Base-by-base conservation (phyloP, 2,113 vertebrate genomes). In the Mirza zaza region DNA sequence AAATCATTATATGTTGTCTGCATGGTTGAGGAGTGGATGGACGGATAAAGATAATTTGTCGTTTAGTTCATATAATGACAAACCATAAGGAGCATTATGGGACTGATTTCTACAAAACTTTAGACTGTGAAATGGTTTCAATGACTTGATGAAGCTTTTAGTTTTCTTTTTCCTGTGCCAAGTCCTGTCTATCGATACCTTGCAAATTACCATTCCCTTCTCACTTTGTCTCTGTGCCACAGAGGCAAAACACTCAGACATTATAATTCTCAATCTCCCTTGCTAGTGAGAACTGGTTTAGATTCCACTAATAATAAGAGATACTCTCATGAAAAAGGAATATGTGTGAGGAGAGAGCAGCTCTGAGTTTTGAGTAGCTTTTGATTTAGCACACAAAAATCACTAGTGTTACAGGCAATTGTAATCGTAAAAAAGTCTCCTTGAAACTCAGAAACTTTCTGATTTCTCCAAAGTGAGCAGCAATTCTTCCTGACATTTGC, bases 381-480 rank as follows among this genome's bases (percentile, higher is more conserved):
- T 75, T 76, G 59, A 86, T n/a, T 84, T 80, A 67, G 25, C 14
- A 65, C 21, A 57, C 80, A 91, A 6, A 82, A 20, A 36, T 75
- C 67, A 80, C 34, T 61, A 6, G 27, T 76, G 14, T 17, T 32
- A 45, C 2, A 45, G n/a, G n/a, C 15, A 85, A 67, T 52, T 55
- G 10, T 61, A 67, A 8, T 85, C 25, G 45, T 36, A 20, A 92
- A 95, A 94, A 20, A 20, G 10, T 2, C 25, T 65, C 21, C 65
- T 90, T 81, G 2, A 87, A 85, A 97, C 20, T 68, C n/a, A 71
- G 36, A 94, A 87, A n/a, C 4, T 59, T 79, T 87, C 34, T 70
- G 34, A 87, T 77, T 94, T 79, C 90, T 29, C 39, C 86, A 59
- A 59, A 80, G 18, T 25, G 34, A 61, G 14, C n/a, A 83, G 2